Conservation (phyloP, 1,140 invertebrate species). For the Lethrus apterus region DNA sequence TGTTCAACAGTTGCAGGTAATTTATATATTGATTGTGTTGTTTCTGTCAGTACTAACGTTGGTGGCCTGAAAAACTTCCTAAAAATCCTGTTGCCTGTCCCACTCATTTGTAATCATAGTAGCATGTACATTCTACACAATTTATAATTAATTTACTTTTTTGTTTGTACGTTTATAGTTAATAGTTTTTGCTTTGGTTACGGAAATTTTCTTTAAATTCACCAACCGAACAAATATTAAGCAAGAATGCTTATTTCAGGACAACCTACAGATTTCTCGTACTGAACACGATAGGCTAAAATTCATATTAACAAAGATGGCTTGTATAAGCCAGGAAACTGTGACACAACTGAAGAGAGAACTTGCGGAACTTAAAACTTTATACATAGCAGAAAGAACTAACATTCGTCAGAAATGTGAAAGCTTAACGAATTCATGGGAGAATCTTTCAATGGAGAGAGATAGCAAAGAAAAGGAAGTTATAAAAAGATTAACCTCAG, state of each 20-base stretch:
- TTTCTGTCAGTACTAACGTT: constrained; percentile 18
- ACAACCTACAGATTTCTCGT: constrained; percentile 50
- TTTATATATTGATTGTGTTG: constrained; percentile 6
- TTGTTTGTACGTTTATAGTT: constrained; percentile 1
- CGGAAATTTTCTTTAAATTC: not conserved
- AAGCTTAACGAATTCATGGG: constrained; percentile 47
- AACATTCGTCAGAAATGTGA: constrained; percentile 47
- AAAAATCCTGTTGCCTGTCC: not conserved
- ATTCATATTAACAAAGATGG: constrained; percentile 44
- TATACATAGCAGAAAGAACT: constrained; percentile 45
- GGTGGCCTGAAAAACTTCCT: constrained; percentile 18
- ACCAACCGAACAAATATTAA: too few relatives aligned
- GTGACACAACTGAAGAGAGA: constrained; percentile 53
- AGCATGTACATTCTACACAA: too few relatives aligned
- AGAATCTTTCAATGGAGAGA: constrained; percentile 46
- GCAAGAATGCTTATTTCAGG: constrained; percentile 45
- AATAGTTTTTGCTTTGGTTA: not conserved
- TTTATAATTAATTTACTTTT: not conserved
- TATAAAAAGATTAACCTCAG: constrained; percentile 51
- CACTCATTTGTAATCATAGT: too few relatives aligned
- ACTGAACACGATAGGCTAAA: constrained; percentile 48
- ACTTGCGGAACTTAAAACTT: constrained; percentile 48
- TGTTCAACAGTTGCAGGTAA: constrained; percentile 8
- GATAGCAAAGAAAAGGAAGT: constrained; percentile 50
- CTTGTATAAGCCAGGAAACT: constrained; percentile 46